Conservation (phyloP, 2,113 vertebrate species). For the Odocoileus virginianus region DNA sequence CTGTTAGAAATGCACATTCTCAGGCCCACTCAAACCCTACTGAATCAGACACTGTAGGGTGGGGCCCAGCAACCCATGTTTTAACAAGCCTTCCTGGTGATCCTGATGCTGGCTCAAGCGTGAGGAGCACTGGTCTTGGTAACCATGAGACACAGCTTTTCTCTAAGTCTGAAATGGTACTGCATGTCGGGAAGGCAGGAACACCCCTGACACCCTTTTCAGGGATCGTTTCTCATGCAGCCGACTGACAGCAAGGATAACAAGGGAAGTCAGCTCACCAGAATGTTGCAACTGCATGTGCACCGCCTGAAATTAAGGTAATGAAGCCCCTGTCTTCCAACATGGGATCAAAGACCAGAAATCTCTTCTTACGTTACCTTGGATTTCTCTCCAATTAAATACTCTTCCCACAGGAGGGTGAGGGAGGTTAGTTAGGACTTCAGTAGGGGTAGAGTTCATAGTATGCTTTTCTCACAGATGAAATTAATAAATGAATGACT, state of each 20-base stretch:
- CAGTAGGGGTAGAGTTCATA: not conserved
- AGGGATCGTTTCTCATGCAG: not conserved
- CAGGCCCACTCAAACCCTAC: constrained; percentile 1
- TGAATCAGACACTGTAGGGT: constrained; percentile 6
- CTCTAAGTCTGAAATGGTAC: not conserved
- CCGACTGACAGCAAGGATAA: not conserved
- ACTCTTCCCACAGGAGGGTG: not conserved
- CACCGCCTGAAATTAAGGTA: constrained; percentile 18
- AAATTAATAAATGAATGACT: not conserved
- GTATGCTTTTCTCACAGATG: not conserved
- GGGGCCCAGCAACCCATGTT: not conserved
- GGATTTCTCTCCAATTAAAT: constrained; percentile 9
- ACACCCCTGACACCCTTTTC: not conserved
- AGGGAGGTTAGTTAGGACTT: not conserved
- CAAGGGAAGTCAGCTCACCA: not conserved
- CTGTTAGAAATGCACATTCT: constrained; percentile 4
- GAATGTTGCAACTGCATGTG: not conserved
- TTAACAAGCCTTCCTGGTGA: not conserved
- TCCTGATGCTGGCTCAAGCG: not conserved
- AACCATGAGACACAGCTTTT: not conserved
- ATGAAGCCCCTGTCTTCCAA: constrained; percentile 31
- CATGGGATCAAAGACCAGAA: constrained; percentile 12
- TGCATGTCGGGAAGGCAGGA: not conserved
- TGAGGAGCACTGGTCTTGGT: not conserved
- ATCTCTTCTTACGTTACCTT: constrained; percentile 34